These are phyloP conservation scores for Aphelenchoides bicaudatus DNA, from an alignment of 2,888 invertebrate species.

Conservation along the genomic window DNA sequence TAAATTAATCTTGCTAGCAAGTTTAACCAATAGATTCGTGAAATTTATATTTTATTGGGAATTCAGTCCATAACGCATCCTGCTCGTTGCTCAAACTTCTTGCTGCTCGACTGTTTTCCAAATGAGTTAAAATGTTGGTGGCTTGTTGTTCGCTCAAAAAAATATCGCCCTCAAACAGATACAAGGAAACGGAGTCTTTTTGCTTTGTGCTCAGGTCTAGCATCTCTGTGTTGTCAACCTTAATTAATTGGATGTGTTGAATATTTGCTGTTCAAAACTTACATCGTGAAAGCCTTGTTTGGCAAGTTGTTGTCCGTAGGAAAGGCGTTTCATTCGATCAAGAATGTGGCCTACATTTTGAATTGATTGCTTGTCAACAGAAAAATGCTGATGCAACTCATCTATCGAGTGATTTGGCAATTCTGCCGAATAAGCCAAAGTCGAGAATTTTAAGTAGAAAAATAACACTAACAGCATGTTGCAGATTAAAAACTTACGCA, in stretches of 20 bases:
- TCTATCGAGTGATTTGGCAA: not conserved
- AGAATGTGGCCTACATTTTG: slow-evolving; percentile 19
- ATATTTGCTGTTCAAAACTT: too few species aligned
- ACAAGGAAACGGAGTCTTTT: slow-evolving; percentile 48
- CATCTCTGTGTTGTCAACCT: slow-evolving; percentile 7
- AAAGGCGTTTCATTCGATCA: slow-evolving; percentile 15
- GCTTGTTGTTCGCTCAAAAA: slow-evolving; percentile 53
- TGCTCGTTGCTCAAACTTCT: slow-evolving; percentile 48
- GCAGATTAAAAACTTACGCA: not conserved
- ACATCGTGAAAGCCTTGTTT: slow-evolving; percentile 11
- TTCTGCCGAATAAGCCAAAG: not conserved
- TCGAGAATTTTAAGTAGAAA: too few species aligned
- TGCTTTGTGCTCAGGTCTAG: slow-evolving; percentile 38
- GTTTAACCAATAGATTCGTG: slow-evolving; percentile 53
- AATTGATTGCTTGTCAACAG: slow-evolving; percentile 15
- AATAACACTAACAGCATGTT: too few species aligned
- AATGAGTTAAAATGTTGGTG: slow-evolving; percentile 38
- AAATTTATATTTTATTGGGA: slow-evolving; percentile 53
- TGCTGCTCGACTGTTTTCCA: slow-evolving; percentile 25
- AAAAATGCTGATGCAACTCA: slow-evolving; percentile 9
- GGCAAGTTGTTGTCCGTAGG: slow-evolving; percentile 8
- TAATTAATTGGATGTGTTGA: too few species aligned
- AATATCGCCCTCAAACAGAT: slow-evolving; percentile 59
- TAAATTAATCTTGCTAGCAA: not conserved
- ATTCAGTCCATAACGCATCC: slow-evolving; percentile 45